Conservation (phyloP, 2,797 vertebrate genomes). For the Pangasius sanitwongsei region DNA sequence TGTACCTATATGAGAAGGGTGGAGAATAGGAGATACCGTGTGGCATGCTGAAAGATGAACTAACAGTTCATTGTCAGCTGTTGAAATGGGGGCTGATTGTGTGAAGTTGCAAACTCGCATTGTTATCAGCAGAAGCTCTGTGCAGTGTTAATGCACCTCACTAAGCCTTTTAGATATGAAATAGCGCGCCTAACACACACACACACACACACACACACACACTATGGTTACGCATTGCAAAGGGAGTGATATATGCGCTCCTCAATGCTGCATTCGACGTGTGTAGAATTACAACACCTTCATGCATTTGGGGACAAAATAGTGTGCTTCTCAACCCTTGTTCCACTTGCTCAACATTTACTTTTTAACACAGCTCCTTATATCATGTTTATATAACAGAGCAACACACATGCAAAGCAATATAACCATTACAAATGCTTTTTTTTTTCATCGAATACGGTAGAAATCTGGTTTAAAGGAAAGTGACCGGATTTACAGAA, state of each 20-base stretch:
- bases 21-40: neutral
- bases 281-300: slow-evolving; percentile 26
- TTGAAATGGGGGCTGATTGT: slow-evolving; percentile 24
- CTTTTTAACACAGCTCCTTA: neutral
- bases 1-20: neutral
- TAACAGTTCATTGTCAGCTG: slow-evolving; percentile 39
- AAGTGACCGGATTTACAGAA: neutral
- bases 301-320: slow-evolving; percentile 25
- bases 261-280: slow-evolving; percentile 47
- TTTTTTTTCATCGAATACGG: neutral
- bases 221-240: slow-evolving; percentile 29
- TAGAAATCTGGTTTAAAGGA: neutral
- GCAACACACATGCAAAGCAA: neutral
- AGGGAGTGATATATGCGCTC: slow-evolving; percentile 22
- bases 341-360: slow-evolving; percentile 7
- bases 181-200: slow-evolving; percentile 1
- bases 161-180: slow-evolving; percentile 14
- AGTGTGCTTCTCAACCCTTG: neutral
- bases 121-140: slow-evolving; percentile 15
- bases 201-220: neutral
- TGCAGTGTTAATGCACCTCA: slow-evolving; percentile 23
- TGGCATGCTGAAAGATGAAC: slow-evolving; percentile 26
- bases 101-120: slow-evolving; percentile 35
- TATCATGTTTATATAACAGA: neutral
- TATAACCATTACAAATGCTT: neutral